A percentile compares a stretch with the other conserved stretches of the same genome.
These are phyloP conservation scores for Drosophila sulfurigaster DNA, from an alignment of 1,140 invertebrate genomes.

Conservation along the genomic window DNA sequence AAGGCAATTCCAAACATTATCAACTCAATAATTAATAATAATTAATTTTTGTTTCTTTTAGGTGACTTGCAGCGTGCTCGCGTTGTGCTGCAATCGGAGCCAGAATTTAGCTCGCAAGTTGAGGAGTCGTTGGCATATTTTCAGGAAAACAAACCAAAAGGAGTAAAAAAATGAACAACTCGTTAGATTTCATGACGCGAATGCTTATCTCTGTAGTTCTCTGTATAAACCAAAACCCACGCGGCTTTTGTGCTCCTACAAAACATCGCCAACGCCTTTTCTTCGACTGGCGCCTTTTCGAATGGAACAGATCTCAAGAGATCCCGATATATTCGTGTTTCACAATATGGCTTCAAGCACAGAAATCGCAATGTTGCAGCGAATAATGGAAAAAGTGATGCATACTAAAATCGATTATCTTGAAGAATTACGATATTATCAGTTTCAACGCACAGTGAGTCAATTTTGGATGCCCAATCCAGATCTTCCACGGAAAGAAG, in stretches of 20 bases:
- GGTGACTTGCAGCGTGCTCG: not conserved
- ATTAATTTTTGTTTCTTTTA: not conserved
- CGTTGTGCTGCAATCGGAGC: not conserved
- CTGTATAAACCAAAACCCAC: conserved; percentile 87
- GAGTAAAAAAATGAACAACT: not conserved
- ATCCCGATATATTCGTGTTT: conserved; percentile 94
- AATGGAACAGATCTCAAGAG: conserved; percentile 93
- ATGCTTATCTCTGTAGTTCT: conserved; percentile 81
- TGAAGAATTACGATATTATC: conserved; percentile 72
- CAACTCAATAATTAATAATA: not conserved
- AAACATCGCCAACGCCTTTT: conserved; percentile 89
- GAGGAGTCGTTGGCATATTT: not conserved
- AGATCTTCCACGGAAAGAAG: rapidly evolving
- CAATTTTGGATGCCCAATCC: conserved; percentile 91
- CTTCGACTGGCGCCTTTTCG: conserved; percentile 94
- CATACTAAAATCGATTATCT: too few relatives aligned
- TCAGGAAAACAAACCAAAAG: not conserved
- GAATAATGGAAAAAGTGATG: conserved; percentile 32
- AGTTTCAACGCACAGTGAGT: conserved; percentile 93
- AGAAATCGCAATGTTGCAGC: conserved; percentile 94
- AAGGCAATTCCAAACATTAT: not conserved
- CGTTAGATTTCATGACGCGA: rapidly evolving
- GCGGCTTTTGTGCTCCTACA: conserved; percentile 92
- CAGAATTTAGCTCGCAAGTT: not conserved
- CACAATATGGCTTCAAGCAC: conserved; percentile 94